These are phyloP conservation scores for Pelvicachromis taeniatus DNA, from an alignment of 2,113 vertebrate species.

Conservation along the genomic window DNA sequence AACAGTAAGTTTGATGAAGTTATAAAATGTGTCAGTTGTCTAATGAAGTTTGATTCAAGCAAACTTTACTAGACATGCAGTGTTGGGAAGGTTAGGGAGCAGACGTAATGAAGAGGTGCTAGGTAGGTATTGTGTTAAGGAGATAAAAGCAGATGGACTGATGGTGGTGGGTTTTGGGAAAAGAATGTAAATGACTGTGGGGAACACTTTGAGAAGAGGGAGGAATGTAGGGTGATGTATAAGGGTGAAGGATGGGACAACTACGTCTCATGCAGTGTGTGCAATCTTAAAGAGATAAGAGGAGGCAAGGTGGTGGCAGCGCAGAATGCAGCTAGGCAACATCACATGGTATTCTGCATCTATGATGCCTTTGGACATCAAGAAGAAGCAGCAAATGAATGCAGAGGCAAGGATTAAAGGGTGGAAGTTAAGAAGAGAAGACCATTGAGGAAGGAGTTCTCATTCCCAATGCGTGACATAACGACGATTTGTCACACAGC, in stretches of 20 bases:
- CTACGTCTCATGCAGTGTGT: neutral
- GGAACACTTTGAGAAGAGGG: neutral
- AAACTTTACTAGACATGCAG: neutral
- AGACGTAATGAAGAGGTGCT: neutral
- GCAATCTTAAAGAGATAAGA: neutral
- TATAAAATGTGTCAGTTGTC: fast-evolving
- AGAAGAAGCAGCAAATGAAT: neutral
- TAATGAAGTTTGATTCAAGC: neutral
- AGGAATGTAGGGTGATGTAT: neutral
- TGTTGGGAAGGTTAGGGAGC: neutral
- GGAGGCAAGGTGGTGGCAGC: neutral
- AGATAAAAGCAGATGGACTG: neutral
- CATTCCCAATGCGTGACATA: too few relatives aligned
- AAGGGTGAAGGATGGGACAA: neutral
- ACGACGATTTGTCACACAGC: too few relatives aligned
- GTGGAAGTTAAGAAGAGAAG: neutral
- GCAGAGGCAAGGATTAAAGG: neutral
- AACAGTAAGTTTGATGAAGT: neutral
- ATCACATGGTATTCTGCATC: neutral
- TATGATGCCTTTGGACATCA: neutral
- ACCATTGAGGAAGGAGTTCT: neutral
- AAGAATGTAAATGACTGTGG: neutral
- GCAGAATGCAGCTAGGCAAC: neutral
- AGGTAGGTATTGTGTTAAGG: neutral
- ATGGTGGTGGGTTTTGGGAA: neutral